Evolutionary conservation across 2,113 vertebrate species (phyloP), one percentile per base, ranked within the genome.

Genomic region (Marmota flaviventris): DNA sequence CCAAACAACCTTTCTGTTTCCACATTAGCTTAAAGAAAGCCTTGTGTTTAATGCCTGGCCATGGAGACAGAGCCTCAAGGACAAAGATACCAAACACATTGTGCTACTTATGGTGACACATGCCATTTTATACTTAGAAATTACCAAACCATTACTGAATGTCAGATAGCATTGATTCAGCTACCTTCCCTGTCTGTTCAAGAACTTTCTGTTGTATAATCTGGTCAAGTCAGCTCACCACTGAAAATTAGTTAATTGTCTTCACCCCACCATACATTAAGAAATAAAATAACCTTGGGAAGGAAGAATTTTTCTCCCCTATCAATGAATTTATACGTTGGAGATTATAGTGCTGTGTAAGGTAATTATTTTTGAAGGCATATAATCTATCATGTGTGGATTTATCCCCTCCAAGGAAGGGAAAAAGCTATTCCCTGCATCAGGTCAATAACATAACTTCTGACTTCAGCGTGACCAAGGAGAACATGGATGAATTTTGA

Each of bases 341-440:
- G 95, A 93, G 78, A 94, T 91, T 89, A 86, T 29, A 76, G 45
- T 67, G 16, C 18, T 92, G 37, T 95, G 61, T 70, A 77, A 91
- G 70, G 86, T 92, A 94, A 97, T 97, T 97, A 94, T 96, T 92
- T 97, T 84, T 96, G 94, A 97, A 97, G 65, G 61, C 72, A 82
- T 77, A 69, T 79, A 90, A 95, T 94, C 96, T 96, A 89, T 96
- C 91, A 90, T 92, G 29, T 76, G 67, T 86, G 16, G 32, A 89
- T 82, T 95, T 96, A 34, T 85, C 89, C 29, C 18, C 78, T 87
- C 85, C 27, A 84, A 95, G 82, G 87, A 81, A 96, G 32, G 67
- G 14, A 86, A 29, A 85, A 94, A 79, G 4, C 76, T 81, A 29
- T 37, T 22, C 51, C 37, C 56, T 78, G 37, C 0, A 65, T 32